Evolutionary conservation across 1,140 invertebrate species (phyloP).

Genomic region (Dreissena polymorpha): DNA sequence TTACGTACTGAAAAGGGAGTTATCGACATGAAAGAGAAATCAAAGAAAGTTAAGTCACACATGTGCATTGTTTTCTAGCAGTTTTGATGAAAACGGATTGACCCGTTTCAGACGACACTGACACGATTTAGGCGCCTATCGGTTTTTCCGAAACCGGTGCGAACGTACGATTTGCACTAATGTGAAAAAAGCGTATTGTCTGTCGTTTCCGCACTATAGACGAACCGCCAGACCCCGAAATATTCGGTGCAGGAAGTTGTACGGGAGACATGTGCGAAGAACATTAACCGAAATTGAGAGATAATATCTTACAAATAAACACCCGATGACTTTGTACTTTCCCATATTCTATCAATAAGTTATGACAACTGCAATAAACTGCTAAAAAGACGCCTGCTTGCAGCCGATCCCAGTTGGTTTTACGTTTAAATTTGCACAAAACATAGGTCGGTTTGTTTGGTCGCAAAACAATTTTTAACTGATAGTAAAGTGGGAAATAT

Average conservation of each 20-base stretch:
- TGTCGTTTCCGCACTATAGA: constrained; percentile 40
- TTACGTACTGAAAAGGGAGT: too few relatives aligned
- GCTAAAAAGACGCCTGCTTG: too few relatives aligned
- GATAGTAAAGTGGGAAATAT: too few relatives aligned
- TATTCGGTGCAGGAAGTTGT: constrained; percentile 37
- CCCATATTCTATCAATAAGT: constrained; percentile 5
- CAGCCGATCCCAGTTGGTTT: too few relatives aligned
- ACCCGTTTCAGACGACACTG: constrained; percentile 54
- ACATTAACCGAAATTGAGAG: constrained; percentile 23
- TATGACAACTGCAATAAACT: too few relatives aligned
- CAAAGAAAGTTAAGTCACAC: constrained; percentile 15
- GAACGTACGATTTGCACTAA: constrained; percentile 32
- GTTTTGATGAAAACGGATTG: constrained; percentile 8
- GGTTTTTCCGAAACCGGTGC: constrained; percentile 33
- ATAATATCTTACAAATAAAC: constrained; percentile 42
- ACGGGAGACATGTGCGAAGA: constrained; percentile 8
- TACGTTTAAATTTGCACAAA: too few relatives aligned
- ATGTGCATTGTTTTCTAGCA: constrained; percentile 41
- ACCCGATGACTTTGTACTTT: constrained; percentile 45
- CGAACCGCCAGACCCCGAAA: constrained; percentile 31
- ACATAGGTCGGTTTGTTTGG: too few relatives aligned
- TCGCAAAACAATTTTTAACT: too few relatives aligned
- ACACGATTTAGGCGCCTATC: constrained; percentile 54
- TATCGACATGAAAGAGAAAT: too few relatives aligned
- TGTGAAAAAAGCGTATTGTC: constrained; percentile 49